Conservation (phyloP, 2,113 vertebrate species). For the Hucho hucho region DNA sequence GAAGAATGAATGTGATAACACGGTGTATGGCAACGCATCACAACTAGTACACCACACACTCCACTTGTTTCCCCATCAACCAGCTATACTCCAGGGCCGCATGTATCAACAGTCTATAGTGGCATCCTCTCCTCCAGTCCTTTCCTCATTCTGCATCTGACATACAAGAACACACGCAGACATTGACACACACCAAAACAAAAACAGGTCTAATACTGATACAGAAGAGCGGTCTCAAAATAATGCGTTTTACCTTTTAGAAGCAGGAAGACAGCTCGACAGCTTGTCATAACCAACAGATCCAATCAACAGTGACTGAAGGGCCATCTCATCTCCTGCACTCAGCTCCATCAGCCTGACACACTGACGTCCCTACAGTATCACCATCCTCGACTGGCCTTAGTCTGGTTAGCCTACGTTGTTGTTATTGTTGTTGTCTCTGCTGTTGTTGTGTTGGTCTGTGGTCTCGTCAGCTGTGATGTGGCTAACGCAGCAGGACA, state of each 20-base stretch:
- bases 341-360: not conserved
- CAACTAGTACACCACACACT: no score
- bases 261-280: not conserved
- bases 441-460: slow-evolving; percentile 7
- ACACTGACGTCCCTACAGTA: not conserved
- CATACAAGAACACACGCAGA: not conserved
- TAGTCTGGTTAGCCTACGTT: not conserved
- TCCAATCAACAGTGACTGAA: slow-evolving; percentile 23
- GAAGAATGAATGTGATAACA: no score
- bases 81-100: not conserved
- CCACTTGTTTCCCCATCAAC: not conserved
- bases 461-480: slow-evolving; percentile 7
- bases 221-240: not conserved
- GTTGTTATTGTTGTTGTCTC: not conserved
- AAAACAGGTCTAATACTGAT: not conserved
- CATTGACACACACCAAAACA: not conserved
- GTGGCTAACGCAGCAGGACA: not conserved
- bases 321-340: slow-evolving; percentile 32
- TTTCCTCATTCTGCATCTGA: no score
- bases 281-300: slow-evolving; percentile 13
- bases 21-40: no score
- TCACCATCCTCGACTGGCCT: not conserved
- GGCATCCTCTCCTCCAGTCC: not conserved
- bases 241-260: slow-evolving; percentile 38
- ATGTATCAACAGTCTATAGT: not conserved